Base-by-base conservation (phyloP, 2,888 invertebrate genomes). In the Ormyrus thymus region DNA sequence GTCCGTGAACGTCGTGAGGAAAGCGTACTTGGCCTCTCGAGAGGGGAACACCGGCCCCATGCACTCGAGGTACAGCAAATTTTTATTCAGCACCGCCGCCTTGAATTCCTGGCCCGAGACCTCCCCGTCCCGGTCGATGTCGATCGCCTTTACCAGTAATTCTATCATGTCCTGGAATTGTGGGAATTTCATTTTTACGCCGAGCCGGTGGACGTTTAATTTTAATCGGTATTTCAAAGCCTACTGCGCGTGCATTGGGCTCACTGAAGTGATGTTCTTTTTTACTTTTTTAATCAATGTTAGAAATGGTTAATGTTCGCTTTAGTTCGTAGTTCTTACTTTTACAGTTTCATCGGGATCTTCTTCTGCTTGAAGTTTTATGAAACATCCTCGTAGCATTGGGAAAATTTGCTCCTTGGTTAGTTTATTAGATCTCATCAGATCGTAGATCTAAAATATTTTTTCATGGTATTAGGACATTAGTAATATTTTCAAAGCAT, bases 261-360 rank as follows among this genome's bases (percentile, higher is more conserved):
- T 29, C 3, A 29, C 29, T 29, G 4, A 29, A 29, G 29, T 29
- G 29, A 29, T 4, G 29, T 29, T 29, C 29, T 29, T 29, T 29
- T 4, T n/a, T n/a, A n/a, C n/a, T 29, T 29, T 29, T 29, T 29
- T 4, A 29, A 29, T 29, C 29, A 3, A 29, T 4, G 29, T 29
- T 29, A 29, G 29, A 29, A 29, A 29, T 29, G 4, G 29, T 29
- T 29, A 29, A 29, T 4, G 29, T 29, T 29, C 29, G 29, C 4
- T 29, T 29, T 29, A 4, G 29, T 29, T 29, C 29, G 4, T 4
- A 29, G 4, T 68, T 10, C 55, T 81, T 80, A 89, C 90, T 82
- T 87, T 92, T 9, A 93, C 91, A 10, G 92, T 92, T 85, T 94
- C 93, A 81, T 93, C 93, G 0, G 92, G 92, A 84, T 94, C 93